Conservation (phyloP, 1,140 invertebrate species). For the Conopomorpha cramerella region DNA sequence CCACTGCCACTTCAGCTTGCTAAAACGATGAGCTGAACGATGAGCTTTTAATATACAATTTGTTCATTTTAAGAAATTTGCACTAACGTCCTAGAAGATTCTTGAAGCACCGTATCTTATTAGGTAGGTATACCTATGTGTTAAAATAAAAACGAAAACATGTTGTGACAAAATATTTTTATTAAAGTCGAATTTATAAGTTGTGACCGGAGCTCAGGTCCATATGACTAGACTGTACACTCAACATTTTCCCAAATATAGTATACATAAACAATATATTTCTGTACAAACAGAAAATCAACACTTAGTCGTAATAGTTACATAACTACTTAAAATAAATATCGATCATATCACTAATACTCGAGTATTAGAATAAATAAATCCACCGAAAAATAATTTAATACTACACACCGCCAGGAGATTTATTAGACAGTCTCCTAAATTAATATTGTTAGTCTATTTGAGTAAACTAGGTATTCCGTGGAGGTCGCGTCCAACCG, state of each 20-base stretch:
- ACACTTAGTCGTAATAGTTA: constrained; percentile 54
- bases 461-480: too few relatives aligned
- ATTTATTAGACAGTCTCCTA: constrained; percentile 21
- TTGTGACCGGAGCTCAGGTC: constrained; percentile 47
- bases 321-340: constrained; percentile 49
- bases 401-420: constrained; percentile 42
- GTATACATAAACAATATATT: constrained; percentile 48
- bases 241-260: constrained; percentile 40
- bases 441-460: constrained; percentile 51
- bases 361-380: constrained; percentile 56
- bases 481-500: too few relatives aligned
- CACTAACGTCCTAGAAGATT: too few relatives aligned
- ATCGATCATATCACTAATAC: constrained; percentile 54
- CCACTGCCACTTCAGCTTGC: too few relatives aligned
- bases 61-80: neutral
- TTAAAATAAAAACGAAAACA: constrained; percentile 24
- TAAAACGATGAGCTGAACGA: too few relatives aligned
- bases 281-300: constrained; percentile 54
- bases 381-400: constrained; percentile 46
- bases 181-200: constrained; percentile 42
- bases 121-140: neutral
- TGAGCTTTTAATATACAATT: too few relatives aligned
- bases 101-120: too few relatives aligned
- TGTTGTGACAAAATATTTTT: constrained; percentile 42
- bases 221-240: constrained; percentile 56